These are phyloP conservation scores for Temnothorax ravouxi DNA, from an alignment of 2,888 invertebrate genomes.

Conservation along the genomic window DNA sequence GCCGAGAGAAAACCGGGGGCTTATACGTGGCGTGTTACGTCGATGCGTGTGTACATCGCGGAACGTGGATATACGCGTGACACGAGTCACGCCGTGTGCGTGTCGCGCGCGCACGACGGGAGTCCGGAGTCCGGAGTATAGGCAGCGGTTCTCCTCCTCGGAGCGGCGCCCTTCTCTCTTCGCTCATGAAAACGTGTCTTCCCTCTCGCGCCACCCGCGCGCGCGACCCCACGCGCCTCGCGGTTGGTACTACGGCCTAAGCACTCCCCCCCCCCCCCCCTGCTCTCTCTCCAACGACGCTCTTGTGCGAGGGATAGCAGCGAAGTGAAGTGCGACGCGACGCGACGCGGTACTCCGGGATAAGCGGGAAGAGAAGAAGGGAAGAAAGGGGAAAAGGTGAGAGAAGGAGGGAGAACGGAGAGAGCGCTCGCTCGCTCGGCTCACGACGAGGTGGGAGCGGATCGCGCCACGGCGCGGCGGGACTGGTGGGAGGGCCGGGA, in stretches of 20 bases:
- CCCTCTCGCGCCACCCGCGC: slow-evolving; percentile 29
- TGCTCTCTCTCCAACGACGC: not conserved
- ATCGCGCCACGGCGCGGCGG: slow-evolving; percentile 11
- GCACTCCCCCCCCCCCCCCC: not conserved
- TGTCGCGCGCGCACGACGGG: slow-evolving; percentile 6
- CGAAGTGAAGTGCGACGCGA: slow-evolving; percentile 39
- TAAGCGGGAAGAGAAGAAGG: not conserved
- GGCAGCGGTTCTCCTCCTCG: slow-evolving; percentile 4
- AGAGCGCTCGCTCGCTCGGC: slow-evolving; percentile 15
- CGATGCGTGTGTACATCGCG: slow-evolving; percentile 7
- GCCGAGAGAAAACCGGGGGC: not conserved
- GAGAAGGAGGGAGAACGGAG: not conserved
- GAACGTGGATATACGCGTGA: slow-evolving; percentile 14
- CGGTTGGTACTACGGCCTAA: slow-evolving; percentile 65
- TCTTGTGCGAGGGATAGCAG: slow-evolving; percentile 59
- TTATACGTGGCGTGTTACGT: slow-evolving; percentile 3
- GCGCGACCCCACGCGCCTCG: slow-evolving; percentile 50
- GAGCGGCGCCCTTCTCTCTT: not conserved
- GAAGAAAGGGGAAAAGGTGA: not conserved
- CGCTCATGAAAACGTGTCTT: slow-evolving; percentile 14
- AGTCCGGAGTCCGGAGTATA: not conserved
- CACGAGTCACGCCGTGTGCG: slow-evolving; percentile 28
- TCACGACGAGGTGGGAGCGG: not conserved
- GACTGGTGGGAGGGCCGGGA: not conserved
- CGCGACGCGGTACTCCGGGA: slow-evolving; percentile 6